Percentiles rank a stretch among this genome's conserved stretches.
Evolutionary conservation across 2,797 vertebrate genomes (phyloP).

Genomic region (Chloroceryle inda): DNA sequence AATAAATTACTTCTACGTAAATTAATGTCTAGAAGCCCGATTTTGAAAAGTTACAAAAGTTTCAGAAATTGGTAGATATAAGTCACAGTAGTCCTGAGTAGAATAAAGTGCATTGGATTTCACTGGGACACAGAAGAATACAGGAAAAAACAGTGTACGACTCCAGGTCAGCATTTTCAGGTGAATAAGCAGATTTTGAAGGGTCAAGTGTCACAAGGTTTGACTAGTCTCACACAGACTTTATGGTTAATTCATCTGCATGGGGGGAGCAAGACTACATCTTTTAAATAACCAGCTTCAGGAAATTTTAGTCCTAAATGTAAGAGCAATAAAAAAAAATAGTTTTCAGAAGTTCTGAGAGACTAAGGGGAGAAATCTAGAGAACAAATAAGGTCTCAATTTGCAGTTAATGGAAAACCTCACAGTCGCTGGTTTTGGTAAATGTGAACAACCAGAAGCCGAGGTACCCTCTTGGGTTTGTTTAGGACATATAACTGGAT

Average conservation of each 20-base stretch:
- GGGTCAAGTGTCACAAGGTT: neutral
- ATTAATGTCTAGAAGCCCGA: neutral
- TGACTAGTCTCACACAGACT: neutral
- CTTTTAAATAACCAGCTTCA: neutral
- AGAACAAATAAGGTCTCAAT: neutral
- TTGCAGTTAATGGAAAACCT: neutral
- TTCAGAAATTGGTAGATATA: neutral
- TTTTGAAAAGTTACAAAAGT: slow-evolving; percentile 3
- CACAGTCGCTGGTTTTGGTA: neutral
- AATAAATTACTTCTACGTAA: slow-evolving; percentile 56
- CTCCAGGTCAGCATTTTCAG: neutral
- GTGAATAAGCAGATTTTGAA: neutral
- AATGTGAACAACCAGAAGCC: neutral
- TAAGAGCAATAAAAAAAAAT: neutral
- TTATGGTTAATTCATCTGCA: neutral
- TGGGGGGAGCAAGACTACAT: neutral
- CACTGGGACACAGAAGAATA: neutral
- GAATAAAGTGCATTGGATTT: neutral
- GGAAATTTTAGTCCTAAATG: neutral
- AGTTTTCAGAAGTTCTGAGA: neutral
- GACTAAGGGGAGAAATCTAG: neutral
- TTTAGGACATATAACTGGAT: neutral
- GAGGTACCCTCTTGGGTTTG: neutral
- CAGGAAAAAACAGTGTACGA: rapidly evolving
- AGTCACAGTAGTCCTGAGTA: neutral